phyloP scores from a whole-genome alignment of 2,113 vertebrate genomes.

The Podarcis raffonei region DNA sequence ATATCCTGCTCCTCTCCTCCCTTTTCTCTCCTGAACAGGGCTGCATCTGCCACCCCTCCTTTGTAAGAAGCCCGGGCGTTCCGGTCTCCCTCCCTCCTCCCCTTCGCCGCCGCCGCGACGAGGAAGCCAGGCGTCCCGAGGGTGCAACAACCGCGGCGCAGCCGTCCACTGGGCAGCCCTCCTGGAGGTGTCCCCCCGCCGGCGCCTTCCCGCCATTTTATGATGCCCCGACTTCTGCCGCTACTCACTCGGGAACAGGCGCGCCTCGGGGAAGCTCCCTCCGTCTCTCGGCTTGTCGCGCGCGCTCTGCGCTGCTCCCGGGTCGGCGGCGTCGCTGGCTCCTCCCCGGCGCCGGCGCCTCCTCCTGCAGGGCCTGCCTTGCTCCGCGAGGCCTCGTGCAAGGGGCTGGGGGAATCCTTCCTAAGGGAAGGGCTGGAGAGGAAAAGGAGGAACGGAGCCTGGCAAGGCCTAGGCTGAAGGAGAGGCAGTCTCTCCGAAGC shows the following conservation, averaged over 20 bases:
- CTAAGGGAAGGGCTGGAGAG: not conserved
- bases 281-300: not conserved
- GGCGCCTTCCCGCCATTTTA: conserved; percentile 27
- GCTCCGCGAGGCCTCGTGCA: not conserved
- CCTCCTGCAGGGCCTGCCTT: accelerated
- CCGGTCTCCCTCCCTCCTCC: not conserved
- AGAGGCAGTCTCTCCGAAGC: not conserved
- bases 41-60: not conserved
- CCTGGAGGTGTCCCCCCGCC: not conserved
- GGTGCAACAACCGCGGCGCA: not conserved
- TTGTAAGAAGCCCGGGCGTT: not conserved
- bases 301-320: conserved; percentile 20
- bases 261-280: not conserved
- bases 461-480: not conserved
- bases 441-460: not conserved
- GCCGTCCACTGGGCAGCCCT: not conserved
- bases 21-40: not conserved
- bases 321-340: conserved; percentile 3
- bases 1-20: not conserved
- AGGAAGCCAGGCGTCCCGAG: not conserved
- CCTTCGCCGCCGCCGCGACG: not conserved
- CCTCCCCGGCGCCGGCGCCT: accelerated
- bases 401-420: no score
- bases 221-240: not conserved
- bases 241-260: not conserved